Evolutionary conservation across 2,113 vertebrate genomes (phyloP), one percentile per base, ranked within the genome.

Genomic region (Myotis davidii): DNA sequence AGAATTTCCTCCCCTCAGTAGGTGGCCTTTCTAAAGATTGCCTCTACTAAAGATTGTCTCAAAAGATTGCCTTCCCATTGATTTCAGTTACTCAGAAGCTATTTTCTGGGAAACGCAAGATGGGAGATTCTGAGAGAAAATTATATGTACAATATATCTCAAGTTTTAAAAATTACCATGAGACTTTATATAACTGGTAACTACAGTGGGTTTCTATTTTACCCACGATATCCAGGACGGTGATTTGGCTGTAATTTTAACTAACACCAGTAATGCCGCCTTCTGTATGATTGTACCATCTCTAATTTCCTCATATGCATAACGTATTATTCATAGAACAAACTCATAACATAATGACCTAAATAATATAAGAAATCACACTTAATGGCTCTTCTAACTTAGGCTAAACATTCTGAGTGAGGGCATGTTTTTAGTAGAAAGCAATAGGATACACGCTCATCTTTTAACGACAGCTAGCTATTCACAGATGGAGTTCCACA

Each of bases 321-420:
- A 90, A 94, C 90, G 14, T 64, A 95, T 95, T 96, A 96, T 96
- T 96, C 69, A 97, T 84, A 86, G 32, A 86, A 48, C 48, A 92
- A 85, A 74, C 50, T 77, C 52, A 74, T 85, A 18, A 59, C 85
- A 91, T 65, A 95, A 93, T 84, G 59, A 94, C 70, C 39, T 95
- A 95, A 89, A 92, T 90, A 83, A 87, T 72, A 23, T 83, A 91
- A 90, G 79, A 90, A 94, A 78, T 18, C 16, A 59, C 59, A 73
- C 9, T 95, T 76, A 95, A 74, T 74, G 67, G 21, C 37, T 94
- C 34, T 72, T 61, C 59, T 82, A 92, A 86, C 39, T 89, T 54
- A 83, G 12, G 14, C 88, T 88, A 92, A 94, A 77, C 59, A 89
- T 88, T 85, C 39, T 79, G 56, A 83, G 39, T 90, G 76, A 64